Percentiles rank a stretch among this genome's conserved stretches.
phyloP scores from a whole-genome alignment of 2,797 vertebrate genomes.

The Myotis daubentonii region DNA sequence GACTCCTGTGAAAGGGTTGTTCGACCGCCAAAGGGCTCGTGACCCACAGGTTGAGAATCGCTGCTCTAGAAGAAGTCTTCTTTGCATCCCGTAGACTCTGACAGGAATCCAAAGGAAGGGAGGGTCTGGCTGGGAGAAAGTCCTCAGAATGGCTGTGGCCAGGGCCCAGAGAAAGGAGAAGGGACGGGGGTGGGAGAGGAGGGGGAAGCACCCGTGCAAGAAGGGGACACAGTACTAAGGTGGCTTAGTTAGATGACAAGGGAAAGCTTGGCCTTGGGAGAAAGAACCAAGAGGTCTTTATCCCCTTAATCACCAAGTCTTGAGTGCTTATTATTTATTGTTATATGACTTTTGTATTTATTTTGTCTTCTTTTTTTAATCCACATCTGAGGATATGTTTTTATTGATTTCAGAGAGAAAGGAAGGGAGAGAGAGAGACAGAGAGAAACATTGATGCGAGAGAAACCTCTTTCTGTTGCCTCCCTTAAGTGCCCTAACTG shows the following conservation, averaged over 20 bases:
- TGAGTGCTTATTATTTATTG: background rate
- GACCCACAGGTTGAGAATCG: no score
- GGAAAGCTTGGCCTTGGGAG: no score
- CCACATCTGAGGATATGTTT: background rate
- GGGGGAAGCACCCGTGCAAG: background rate
- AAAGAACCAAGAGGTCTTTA: background rate
- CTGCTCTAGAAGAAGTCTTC: background rate
- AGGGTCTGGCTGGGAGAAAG: background rate
- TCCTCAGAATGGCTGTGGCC: background rate
- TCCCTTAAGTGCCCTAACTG: background rate
- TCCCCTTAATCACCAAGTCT: no score
- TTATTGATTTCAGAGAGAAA: background rate
- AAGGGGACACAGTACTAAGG: background rate
- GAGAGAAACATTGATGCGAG: background rate
- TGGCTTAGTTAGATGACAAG: background rate
- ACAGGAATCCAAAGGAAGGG: background rate
- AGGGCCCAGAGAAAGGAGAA: background rate
- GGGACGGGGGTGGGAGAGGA: rapidly evolving
- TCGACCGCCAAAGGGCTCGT: no score
- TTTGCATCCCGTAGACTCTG: no score
- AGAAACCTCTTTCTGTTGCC: background rate
- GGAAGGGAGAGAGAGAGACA: background rate
- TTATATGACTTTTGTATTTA: background rate
- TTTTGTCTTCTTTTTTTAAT: background rate
- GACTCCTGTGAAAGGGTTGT: no score